Evolutionary conservation across 2,113 vertebrate species (phyloP).

Genomic region (Toxotes chatareus): DNA sequence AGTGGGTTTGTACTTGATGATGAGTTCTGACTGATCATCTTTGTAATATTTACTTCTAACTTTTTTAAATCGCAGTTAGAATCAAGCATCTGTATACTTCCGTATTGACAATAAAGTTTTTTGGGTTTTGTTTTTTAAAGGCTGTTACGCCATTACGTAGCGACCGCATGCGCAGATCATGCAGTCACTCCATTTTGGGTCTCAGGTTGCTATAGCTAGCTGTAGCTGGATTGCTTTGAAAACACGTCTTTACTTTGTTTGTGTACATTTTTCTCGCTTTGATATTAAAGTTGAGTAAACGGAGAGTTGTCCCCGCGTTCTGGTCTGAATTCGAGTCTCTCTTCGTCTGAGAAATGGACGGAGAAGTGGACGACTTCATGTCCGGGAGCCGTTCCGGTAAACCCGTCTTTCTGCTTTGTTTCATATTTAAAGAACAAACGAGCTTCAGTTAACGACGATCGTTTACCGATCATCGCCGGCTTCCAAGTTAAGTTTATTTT

Average conservation of each 20-base stretch:
- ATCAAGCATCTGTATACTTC: no score
- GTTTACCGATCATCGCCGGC: fast-evolving
- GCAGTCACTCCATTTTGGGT: constrained; percentile 69
- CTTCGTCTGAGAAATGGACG: constrained; percentile 75
- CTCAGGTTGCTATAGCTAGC: background rate
- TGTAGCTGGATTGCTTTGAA: background rate
- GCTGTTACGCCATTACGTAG: constrained; percentile 34
- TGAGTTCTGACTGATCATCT: no score
- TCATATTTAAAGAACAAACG: constrained; percentile 4
- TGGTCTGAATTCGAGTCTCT: background rate
- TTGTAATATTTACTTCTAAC: no score
- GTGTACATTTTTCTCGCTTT: background rate
- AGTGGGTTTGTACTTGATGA: no score
- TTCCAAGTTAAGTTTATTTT: background rate
- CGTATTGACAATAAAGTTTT: background rate
- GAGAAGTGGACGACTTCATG: constrained; percentile 81
- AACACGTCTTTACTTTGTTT: background rate
- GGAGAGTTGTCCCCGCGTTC: fast-evolving
- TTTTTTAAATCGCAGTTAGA: no score
- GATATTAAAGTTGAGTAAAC: no score
- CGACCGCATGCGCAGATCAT: constrained; percentile 67
- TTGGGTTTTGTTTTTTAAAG: background rate
- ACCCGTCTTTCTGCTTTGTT: constrained; percentile 36
- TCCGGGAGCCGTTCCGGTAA: constrained; percentile 78
- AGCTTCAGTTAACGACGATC: background rate